Conservation (phyloP, 2,797 vertebrate genomes). For the Todus mexicanus region DNA sequence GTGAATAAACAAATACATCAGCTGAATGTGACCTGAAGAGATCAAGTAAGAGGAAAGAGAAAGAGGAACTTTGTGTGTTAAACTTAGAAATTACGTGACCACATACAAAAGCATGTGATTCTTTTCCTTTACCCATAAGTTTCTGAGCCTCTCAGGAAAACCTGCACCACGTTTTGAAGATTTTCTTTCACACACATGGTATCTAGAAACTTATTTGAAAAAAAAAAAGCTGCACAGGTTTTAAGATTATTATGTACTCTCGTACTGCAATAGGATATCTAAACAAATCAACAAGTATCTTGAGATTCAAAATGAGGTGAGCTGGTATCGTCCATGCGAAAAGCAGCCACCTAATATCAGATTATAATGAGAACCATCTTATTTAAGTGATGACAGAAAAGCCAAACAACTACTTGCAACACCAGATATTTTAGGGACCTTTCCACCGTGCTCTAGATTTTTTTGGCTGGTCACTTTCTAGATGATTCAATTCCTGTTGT, state of each 20-base stretch:
- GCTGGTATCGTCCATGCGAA: not conserved
- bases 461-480: conserved; percentile 28
- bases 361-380: not conserved
- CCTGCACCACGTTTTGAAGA: not conserved
- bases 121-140: not conserved
- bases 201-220: not conserved
- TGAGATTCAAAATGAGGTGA: not conserved
- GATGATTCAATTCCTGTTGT: conserved; percentile 29
- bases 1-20: not conserved
- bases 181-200: not conserved
- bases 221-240: not conserved
- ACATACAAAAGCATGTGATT: not conserved
- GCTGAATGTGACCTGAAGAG: not conserved
- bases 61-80: not conserved
- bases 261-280: not conserved
- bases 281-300: not conserved
- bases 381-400: not conserved
- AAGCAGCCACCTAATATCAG: not conserved
- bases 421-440: conserved; percentile 6
- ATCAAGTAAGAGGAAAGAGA: not conserved
- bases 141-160: not conserved
- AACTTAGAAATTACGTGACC: not conserved
- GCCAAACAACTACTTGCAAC: not conserved
- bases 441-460: conserved; percentile 11
- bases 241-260: not conserved